Base-by-base conservation (phyloP, 2,888 invertebrate species). In the Dryobotodes eremita region DNA sequence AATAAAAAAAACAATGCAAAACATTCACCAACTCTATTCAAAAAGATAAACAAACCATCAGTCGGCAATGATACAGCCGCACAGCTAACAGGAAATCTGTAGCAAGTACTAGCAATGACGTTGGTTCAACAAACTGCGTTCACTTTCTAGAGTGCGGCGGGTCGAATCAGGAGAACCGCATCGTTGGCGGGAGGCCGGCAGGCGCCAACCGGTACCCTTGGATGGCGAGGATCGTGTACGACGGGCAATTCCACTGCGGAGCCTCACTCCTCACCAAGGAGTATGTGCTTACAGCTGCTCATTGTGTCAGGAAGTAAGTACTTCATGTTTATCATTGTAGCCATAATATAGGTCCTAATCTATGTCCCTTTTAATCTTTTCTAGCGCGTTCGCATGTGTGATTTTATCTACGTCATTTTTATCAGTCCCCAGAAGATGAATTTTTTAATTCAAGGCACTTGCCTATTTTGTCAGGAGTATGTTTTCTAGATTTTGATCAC, bases 191-290 rank as follows among this genome's bases (percentile, higher is more conserved):
- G 23, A 97, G 97, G 90, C 98, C 98, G 42, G 98, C 98, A 0
- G 98, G 98, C 73, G 97, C 98, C 55, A 98, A 98, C 95, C 98
- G 98, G 88, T 99, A 98, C 94, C 99, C 99, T 15, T 99, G 99
- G 99, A 97, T 99, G 94, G 99, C 98, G 6, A 97, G 98, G 89
- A 97, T 99, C 76, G 98, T 99, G 23, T 99, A 99, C 93, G 98
- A 99, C 91, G 98, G 98, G 0, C 98, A 98, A 94, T 99, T 98
- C 95, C 99, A 99, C 93, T 99, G 99, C 91, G 99, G 99, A 0
- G 99, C 98, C 42, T 98, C 98, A 5, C 97, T 99, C 50, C 97
- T 99, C 66, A 98, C 98, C 76, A 98, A 98, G 92, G 98, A 98
- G 94, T 98, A 98, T 93, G 98, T 99, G 79, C 97, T 99, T 76